These are phyloP conservation scores for Calephelis perditalis DNA, from an alignment of 2,888 invertebrate species.

Conservation along the genomic window DNA sequence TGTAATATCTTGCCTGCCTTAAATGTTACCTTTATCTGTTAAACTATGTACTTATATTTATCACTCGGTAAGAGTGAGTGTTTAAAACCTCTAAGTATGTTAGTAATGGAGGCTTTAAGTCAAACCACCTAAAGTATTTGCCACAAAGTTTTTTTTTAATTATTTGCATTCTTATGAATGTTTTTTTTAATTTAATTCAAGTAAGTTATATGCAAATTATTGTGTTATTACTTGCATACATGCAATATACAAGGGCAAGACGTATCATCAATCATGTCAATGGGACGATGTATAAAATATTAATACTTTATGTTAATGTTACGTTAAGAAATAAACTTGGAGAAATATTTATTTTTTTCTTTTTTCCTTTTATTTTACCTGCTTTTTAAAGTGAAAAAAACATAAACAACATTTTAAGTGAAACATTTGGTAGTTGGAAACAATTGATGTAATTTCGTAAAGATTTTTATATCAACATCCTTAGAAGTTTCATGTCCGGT, in stretches of 20 bases:
- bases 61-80: constrained; percentile 15
- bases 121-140: constrained; percentile 45
- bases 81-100: constrained; percentile 18
- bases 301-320: constrained; percentile 70
- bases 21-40: constrained; percentile 41
- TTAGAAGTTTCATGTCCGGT: too few relatives aligned
- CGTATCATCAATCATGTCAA: constrained; percentile 45
- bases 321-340: constrained; percentile 76
- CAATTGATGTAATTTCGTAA: too few relatives aligned
- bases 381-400: constrained; percentile 16
- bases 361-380: constrained; percentile 35
- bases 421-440: not conserved
- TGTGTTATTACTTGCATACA: constrained; percentile 40
- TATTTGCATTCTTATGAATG: constrained; percentile 14
- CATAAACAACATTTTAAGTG: constrained; percentile 18
- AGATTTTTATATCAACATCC: too few relatives aligned
- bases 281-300: constrained; percentile 74
- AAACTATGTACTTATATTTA: constrained; percentile 5
- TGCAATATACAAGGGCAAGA: constrained; percentile 51
- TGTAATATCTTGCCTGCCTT: constrained; percentile 58
- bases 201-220: constrained; percentile 19
- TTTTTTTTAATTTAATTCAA: constrained; percentile 33
- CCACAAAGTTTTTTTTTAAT: constrained; percentile 17
- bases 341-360: constrained; percentile 69
- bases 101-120: constrained; percentile 48